Conservation (phyloP, 2,888 invertebrate genomes). For the Cotesia congregata region DNA sequence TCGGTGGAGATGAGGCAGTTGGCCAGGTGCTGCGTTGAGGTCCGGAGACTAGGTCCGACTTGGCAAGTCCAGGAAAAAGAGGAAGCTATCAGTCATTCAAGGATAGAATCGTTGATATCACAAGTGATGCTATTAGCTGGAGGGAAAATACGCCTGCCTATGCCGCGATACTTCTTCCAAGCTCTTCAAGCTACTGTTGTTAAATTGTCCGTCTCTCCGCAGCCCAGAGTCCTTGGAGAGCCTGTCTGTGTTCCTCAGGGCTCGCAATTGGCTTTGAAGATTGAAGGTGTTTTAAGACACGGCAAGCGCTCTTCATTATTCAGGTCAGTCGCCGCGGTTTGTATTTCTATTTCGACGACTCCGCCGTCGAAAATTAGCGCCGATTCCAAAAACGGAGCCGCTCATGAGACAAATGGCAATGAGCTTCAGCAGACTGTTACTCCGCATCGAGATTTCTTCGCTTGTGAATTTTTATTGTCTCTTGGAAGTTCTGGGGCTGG, state of each 20-base stretch:
- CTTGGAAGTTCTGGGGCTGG: constrained; percentile 71
- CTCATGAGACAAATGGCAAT: constrained; percentile 73
- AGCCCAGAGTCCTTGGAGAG: constrained; percentile 84
- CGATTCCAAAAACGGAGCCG: constrained; percentile 67
- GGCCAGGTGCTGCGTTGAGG: constrained; percentile 62
- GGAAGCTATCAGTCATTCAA: constrained; percentile 63
- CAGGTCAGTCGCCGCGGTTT: constrained; percentile 80
- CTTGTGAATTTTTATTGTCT: constrained; percentile 89
- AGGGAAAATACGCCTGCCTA: constrained; percentile 72
- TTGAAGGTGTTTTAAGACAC: constrained; percentile 92
- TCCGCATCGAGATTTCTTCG: constrained; percentile 95
- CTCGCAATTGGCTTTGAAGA: constrained; percentile 90
- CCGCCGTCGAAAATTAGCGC: constrained; percentile 71
- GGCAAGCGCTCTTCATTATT: constrained; percentile 79
- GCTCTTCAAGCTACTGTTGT: constrained; percentile 85
- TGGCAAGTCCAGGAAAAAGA: constrained; percentile 67
- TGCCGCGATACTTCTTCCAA: constrained; percentile 88
- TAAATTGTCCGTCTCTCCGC: constrained; percentile 86
- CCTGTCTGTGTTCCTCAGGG: constrained; percentile 87
- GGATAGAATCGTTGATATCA: constrained; percentile 74
- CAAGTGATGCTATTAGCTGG: constrained; percentile 73
- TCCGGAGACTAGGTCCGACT: constrained; percentile 64
- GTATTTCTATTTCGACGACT: constrained; percentile 78
- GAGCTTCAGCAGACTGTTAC: constrained; percentile 80
- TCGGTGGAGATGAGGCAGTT: constrained; percentile 66